phyloP scores from a whole-genome alignment of 1,140 invertebrate species.

The Diuraphis noxia region DNA sequence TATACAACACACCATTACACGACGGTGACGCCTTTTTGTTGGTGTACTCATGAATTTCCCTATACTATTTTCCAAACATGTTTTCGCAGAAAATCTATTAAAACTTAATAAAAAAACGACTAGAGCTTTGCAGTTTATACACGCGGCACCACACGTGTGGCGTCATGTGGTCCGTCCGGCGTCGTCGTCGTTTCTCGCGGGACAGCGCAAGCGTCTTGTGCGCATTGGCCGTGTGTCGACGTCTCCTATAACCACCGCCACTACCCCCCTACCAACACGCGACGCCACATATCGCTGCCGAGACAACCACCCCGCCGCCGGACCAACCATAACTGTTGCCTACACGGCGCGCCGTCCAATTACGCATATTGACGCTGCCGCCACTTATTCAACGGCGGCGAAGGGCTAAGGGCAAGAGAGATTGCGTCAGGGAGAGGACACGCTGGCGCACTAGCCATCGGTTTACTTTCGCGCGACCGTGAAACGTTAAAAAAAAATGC shows the following conservation, averaged over 20 bases:
- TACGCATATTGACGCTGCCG: slow-evolving; percentile 45
- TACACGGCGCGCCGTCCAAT: slow-evolving; percentile 42
- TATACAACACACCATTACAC: background rate
- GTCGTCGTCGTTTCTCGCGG: background rate
- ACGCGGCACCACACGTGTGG: background rate
- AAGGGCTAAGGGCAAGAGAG: background rate
- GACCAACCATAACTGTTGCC: slow-evolving; percentile 32
- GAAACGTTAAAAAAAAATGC: background rate
- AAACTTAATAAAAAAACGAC: background rate
- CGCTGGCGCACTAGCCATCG: background rate
- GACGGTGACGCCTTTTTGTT: background rate
- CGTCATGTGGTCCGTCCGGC: background rate
- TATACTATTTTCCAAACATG: background rate
- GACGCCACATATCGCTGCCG: background rate
- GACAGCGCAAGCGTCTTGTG: slow-evolving; percentile 35
- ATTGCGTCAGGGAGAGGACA: background rate
- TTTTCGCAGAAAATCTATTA: background rate
- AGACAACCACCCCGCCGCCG: background rate
- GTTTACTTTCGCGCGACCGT: background rate
- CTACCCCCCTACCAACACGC: background rate
- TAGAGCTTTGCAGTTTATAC: background rate
- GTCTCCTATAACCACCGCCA: background rate
- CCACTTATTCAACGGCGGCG: background rate
- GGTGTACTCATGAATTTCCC: background rate
- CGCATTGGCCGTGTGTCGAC: slow-evolving; percentile 10